Evolutionary conservation across 2,113 vertebrate genomes (phyloP).

Genomic region (Papio anubis): DNA sequence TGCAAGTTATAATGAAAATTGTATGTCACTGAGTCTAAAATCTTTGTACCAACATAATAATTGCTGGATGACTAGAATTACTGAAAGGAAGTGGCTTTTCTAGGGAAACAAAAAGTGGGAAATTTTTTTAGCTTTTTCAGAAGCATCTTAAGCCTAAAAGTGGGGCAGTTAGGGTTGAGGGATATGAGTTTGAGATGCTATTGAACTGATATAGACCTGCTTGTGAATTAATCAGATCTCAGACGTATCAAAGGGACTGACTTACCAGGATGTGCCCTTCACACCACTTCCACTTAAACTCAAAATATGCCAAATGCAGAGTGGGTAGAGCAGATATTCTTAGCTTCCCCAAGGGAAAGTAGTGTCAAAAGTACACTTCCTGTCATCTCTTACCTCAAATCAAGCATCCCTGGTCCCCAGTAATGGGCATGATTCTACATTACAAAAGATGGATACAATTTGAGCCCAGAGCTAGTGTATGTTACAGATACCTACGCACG

Average conservation of each 20-base stretch:
- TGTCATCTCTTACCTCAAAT: not conserved
- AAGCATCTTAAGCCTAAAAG: not conserved
- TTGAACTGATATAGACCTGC: not conserved
- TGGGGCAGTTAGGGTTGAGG: not conserved
- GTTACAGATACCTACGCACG: not conserved
- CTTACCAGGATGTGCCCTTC: not conserved
- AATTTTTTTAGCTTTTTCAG: not conserved
- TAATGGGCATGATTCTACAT: not conserved
- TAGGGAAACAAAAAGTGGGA: conserved; percentile 33
- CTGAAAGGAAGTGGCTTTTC: conserved; percentile 52
- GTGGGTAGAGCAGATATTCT: not conserved
- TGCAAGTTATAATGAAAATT: conserved; percentile 57
- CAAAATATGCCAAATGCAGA: not conserved
- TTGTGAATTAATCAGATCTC: not conserved
- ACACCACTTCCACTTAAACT: not conserved
- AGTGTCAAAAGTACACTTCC: not conserved
- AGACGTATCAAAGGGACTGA: not conserved
- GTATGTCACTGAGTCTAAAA: conserved; percentile 5
- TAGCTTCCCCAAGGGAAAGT: not conserved
- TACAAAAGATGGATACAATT: not conserved
- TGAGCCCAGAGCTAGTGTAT: not conserved
- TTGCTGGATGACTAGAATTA: not conserved
- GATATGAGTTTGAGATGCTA: not conserved
- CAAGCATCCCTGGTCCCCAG: not conserved
- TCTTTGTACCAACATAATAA: conserved; percentile 63